Percentiles rank a stretch among this genome's conserved stretches.
phyloP scores from a whole-genome alignment of 2,888 invertebrate genomes.

The Drosophila recens region DNA sequence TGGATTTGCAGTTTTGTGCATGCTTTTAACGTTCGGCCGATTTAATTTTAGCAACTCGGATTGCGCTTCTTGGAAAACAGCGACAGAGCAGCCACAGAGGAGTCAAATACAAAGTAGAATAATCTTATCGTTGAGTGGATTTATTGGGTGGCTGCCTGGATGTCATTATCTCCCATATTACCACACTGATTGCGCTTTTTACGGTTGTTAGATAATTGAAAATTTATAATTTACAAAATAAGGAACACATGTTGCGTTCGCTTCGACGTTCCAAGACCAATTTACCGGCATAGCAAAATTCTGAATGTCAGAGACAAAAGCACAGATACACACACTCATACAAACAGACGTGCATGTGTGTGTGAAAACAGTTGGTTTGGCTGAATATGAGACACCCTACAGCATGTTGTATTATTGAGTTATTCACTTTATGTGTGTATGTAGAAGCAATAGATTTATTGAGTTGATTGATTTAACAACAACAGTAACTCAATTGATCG shows the following conservation, averaged over 20 bases:
- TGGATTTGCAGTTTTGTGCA: slow-evolving; percentile 21
- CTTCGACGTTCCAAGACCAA: slow-evolving; percentile 43
- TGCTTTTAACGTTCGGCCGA: slow-evolving; percentile 10
- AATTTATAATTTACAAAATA: slow-evolving; percentile 49
- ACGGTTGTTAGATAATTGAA: slow-evolving; percentile 64
- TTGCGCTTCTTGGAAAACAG: slow-evolving; percentile 41
- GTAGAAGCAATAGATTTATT: background rate
- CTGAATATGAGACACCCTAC: slow-evolving; percentile 34
- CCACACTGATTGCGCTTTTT: slow-evolving; percentile 53
- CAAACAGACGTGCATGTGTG: slow-evolving; percentile 3
- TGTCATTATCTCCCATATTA: slow-evolving; percentile 52
- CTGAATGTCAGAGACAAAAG: slow-evolving; percentile 38
- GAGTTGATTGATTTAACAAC: slow-evolving; percentile 23
- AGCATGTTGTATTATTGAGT: slow-evolving; percentile 4
- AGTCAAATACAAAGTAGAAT: slow-evolving; percentile 1
- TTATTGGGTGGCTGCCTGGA: slow-evolving; percentile 34
- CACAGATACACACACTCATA: background rate
- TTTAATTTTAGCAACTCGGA: slow-evolving; percentile 20
- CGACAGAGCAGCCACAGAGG: slow-evolving; percentile 8
- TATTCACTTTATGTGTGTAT: slow-evolving; percentile 12
- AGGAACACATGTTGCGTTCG: slow-evolving; percentile 30
- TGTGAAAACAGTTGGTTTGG: slow-evolving; percentile 21
- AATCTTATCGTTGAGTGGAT: slow-evolving; percentile 59
- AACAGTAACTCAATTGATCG: slow-evolving; percentile 24
- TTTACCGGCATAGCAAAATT: slow-evolving; percentile 51